phyloP scores from a whole-genome alignment of 2,113 vertebrate genomes.

The Microtus montanus region DNA sequence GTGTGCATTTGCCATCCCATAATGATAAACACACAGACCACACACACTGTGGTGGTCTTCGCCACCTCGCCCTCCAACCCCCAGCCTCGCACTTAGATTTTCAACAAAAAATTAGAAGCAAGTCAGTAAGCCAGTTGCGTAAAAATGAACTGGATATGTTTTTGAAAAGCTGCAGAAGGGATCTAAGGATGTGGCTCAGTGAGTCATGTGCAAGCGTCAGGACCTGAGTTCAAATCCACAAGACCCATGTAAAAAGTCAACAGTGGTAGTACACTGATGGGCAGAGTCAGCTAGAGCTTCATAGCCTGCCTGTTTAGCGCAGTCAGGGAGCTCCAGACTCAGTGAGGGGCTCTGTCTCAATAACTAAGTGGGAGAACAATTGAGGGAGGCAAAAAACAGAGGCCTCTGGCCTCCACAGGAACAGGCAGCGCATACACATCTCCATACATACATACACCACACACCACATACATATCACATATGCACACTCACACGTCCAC shows the following conservation, averaged over 20 bases:
- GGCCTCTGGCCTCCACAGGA: background rate
- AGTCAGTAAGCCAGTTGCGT: background rate
- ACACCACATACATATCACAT: background rate
- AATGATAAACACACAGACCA: background rate
- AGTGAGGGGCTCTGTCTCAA: background rate
- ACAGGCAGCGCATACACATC: background rate
- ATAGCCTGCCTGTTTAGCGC: background rate
- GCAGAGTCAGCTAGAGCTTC: background rate
- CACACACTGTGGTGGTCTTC: background rate
- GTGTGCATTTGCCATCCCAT: background rate
- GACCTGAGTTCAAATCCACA: background rate
- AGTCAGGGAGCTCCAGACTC: background rate
- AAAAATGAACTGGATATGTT: conserved; percentile 13
- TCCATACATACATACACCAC: background rate
- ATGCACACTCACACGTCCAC: background rate
- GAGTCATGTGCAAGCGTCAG: background rate
- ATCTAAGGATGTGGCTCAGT: background rate
- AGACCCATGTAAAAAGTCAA: background rate
- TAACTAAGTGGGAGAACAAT: background rate
- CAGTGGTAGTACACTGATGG: background rate
- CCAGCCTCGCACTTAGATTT: no score
- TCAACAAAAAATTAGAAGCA: background rate
- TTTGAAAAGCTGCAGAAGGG: background rate
- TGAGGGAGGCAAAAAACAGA: background rate
- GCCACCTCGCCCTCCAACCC: background rate